phyloP scores from a whole-genome alignment of 1,140 invertebrate species.

The Zaprionus africanus region DNA sequence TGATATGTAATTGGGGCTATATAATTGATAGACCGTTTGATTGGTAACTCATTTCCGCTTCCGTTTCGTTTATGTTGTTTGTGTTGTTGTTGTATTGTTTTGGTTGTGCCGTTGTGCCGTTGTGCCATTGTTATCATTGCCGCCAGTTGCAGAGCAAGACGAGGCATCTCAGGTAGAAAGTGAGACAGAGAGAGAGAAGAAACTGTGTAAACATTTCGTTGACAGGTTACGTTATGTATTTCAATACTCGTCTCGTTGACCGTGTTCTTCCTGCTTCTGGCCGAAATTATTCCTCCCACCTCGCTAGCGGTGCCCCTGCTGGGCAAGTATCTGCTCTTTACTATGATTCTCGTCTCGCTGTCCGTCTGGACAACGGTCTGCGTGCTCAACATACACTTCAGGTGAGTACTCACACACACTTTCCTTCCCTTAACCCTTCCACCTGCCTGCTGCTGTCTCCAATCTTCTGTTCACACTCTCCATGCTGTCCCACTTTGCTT shows the following conservation, averaged over 20 bases:
- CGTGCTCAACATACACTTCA: conserved; percentile 98
- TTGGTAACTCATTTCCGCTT: neutral
- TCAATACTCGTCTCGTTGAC: conserved; percentile 99
- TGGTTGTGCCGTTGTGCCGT: conserved; percentile 45
- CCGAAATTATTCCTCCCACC: conserved; percentile 99
- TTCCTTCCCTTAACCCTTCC: neutral
- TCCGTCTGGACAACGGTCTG: conserved; percentile 99
- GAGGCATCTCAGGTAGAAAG: conserved; percentile 12
- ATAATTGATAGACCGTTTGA: conserved; percentile 34
- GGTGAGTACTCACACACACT: conserved; percentile 87
- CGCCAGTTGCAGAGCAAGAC: conserved; percentile 21
- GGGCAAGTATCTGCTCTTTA: conserved; percentile 98
- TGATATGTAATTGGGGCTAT: conserved; percentile 54
- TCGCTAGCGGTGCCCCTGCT: conserved; percentile 98
- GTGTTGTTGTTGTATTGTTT: conserved; percentile 58
- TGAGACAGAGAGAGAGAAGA: conserved; percentile 6
- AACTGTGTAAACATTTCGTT: conserved; percentile 82
- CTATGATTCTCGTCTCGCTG: conserved; percentile 98
- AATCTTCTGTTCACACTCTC: neutral
- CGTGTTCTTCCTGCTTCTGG: conserved; percentile 98
- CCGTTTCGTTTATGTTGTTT: conserved; percentile 47
- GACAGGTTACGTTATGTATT: conserved; percentile 95
- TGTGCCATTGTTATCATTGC: conserved; percentile 49
- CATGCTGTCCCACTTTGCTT: neutral
- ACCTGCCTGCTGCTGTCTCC: neutral